Conservation (phyloP, 1,140 invertebrate genomes). For the Drosophila mayri region DNA sequence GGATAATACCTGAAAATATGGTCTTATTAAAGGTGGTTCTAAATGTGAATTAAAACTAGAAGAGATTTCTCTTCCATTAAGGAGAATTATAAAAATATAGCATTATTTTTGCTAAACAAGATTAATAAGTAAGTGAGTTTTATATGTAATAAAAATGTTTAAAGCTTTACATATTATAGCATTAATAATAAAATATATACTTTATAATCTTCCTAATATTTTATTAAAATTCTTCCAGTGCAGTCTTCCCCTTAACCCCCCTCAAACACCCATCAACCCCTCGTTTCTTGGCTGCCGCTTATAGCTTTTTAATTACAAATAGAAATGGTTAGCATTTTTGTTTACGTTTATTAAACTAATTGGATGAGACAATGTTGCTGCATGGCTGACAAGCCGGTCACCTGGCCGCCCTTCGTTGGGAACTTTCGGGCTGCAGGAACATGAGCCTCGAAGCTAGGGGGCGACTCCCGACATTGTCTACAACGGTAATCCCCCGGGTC, state of each 20-base stretch:
- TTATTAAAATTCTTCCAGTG: conserved; percentile 1
- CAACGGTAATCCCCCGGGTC: conserved; percentile 70
- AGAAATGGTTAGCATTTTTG: conserved; percentile 52
- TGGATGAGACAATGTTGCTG: conserved; percentile 36
- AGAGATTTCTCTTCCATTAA: too few species aligned
- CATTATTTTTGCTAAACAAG: too few species aligned
- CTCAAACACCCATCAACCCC: conserved; percentile 24
- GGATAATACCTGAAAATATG: neutral
- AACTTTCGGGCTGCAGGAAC: conserved; percentile 21
- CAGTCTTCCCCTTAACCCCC: neutral
- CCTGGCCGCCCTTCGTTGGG: conserved; percentile 15
- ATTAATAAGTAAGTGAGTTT: too few species aligned
- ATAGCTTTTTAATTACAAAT: conserved; percentile 74
- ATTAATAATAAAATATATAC: too few species aligned
- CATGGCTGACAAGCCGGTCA: conserved; percentile 23
- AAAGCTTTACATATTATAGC: too few species aligned
- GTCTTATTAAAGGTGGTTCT: neutral
- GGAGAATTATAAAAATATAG: too few species aligned
- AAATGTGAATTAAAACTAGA: neutral
- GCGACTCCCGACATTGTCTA: conserved; percentile 44
- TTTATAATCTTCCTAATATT: neutral
- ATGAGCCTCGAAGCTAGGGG: conserved; percentile 14
- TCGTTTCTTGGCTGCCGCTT: conserved; percentile 53
- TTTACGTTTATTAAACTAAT: conserved; percentile 67
- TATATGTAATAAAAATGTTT: too few species aligned